These are phyloP conservation scores for Habrosyne pyritoides DNA, from an alignment of 2,888 invertebrate species.

Conservation along the genomic window DNA sequence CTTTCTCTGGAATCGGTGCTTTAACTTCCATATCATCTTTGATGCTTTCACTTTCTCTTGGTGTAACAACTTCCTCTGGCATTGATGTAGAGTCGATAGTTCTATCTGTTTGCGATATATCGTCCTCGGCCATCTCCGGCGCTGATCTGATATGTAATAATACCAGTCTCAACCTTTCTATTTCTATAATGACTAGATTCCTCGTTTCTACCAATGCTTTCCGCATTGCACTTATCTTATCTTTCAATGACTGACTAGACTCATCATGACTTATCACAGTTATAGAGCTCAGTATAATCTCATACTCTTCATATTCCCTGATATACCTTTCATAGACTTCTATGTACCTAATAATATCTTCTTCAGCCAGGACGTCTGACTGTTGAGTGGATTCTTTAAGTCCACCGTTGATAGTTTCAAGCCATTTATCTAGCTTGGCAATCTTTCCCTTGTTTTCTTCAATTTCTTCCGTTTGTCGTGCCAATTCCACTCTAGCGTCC, in stretches of 20 bases:
- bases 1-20: slow-evolving; percentile 23
- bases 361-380: slow-evolving; percentile 62
- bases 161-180: slow-evolving; percentile 79
- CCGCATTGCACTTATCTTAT: slow-evolving; percentile 83
- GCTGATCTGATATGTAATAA: slow-evolving; percentile 66
- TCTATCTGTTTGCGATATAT: slow-evolving; percentile 81
- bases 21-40: slow-evolving; percentile 31
- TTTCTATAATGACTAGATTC: slow-evolving; percentile 83
- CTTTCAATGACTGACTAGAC: slow-evolving; percentile 79
- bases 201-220: slow-evolving; percentile 85
- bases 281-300: slow-evolving; percentile 70
- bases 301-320: slow-evolving; percentile 74
- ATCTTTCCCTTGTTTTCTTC: slow-evolving; percentile 70
- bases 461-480: slow-evolving; percentile 63
- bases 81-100: slow-evolving; percentile 88
- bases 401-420: slow-evolving; percentile 75
- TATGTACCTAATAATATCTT: slow-evolving; percentile 72
- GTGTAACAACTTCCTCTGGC: slow-evolving; percentile 86
- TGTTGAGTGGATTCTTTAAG: slow-evolving; percentile 73
- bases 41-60: slow-evolving; percentile 49
- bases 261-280: slow-evolving; percentile 73
- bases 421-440: slow-evolving; percentile 76
- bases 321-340: slow-evolving; percentile 77
- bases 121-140: slow-evolving; percentile 71
- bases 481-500: slow-evolving; percentile 73